Conservation (phyloP, 2,888 invertebrate genomes). For the Rotaria sp. region DNA sequence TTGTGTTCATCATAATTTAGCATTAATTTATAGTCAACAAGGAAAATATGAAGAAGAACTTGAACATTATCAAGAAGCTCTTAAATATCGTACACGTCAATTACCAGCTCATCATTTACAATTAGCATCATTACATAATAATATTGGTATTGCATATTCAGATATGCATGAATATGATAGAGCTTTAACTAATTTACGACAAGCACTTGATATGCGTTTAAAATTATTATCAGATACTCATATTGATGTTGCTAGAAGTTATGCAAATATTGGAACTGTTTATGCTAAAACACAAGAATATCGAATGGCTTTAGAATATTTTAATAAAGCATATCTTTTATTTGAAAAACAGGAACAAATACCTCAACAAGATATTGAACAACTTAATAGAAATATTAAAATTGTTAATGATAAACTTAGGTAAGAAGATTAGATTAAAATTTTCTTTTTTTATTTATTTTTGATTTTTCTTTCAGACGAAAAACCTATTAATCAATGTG, state of each 20-base stretch:
- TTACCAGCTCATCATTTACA: not conserved
- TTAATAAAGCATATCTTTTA: not conserved
- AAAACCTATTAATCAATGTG: not conserved
- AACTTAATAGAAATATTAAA: not conserved
- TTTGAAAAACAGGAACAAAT: not conserved
- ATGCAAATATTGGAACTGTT: slow-evolving; percentile 12
- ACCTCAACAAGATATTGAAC: not conserved
- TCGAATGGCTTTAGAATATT: not conserved
- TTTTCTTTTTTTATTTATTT: not conserved
- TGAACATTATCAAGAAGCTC: not conserved
- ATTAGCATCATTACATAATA: slow-evolving; percentile 1
- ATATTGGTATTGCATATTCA: slow-evolving; percentile 9
- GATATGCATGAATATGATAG: slow-evolving; percentile 6
- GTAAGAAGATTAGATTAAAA: not conserved
- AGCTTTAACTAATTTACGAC: not conserved
- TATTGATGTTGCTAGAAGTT: not conserved
- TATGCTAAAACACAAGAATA: not conserved
- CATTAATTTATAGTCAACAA: not conserved
- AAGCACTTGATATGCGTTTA: not conserved
- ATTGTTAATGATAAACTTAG: slow-evolving; percentile 19
- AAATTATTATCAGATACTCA: not conserved
- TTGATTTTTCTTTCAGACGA: not conserved
- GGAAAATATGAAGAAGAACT: not conserved
- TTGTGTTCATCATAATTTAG: not conserved
- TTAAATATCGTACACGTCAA: not conserved